Base-by-base conservation (phyloP, 2,797 vertebrate genomes). In the Microhierax caerulescens region DNA sequence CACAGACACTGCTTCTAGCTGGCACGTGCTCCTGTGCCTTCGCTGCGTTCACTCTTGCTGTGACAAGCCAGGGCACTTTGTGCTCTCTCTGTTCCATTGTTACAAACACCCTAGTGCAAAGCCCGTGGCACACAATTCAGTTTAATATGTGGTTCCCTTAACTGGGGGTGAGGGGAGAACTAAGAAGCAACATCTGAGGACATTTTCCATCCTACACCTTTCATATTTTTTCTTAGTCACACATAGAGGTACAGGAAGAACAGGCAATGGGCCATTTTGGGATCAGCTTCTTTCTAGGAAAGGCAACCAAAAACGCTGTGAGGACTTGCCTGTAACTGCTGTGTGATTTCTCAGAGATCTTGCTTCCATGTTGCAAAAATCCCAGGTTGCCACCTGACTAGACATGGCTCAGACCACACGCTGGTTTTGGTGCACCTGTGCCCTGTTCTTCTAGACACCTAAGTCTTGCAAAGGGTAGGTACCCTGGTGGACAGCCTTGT, bases 221-320 rank as follows among this genome's bases (percentile, higher is more conserved):
- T 3, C 19, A 45, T 43, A 14, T 37, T 65, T 32, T 54, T 13
- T 48, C 45, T 70, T 37, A 65, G 51, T 39, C 54, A 63, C 32
- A n/a, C 56, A 28, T 6, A 41, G 43, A 89, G 37, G 61, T 37
- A 45, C 41, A 61, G 47, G 36, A 86, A 28, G 41, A 54, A 67
- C 0, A 0, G 41, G 53, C 53, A 60, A 24, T 0, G 0, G 47
- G 36, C 28, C 18, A 27, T 67, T 82, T 65, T 5, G 18, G 48
- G 76, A 82, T 53, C 59, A 76, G 59, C 70, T 12, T 37, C 59
- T 50, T 67, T 67, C 64, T 25, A 72, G n/a, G 57, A 45, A 79
- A 39, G 21, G 32, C 28, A 81, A 72, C 14, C 18, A 77, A 43
- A 72, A 76, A 27, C 72, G 39, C 47, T 37, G 39, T 43, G 64